These are phyloP conservation scores for Scomber scombrus DNA, from an alignment of 2,113 vertebrate species.

Conservation along the genomic window DNA sequence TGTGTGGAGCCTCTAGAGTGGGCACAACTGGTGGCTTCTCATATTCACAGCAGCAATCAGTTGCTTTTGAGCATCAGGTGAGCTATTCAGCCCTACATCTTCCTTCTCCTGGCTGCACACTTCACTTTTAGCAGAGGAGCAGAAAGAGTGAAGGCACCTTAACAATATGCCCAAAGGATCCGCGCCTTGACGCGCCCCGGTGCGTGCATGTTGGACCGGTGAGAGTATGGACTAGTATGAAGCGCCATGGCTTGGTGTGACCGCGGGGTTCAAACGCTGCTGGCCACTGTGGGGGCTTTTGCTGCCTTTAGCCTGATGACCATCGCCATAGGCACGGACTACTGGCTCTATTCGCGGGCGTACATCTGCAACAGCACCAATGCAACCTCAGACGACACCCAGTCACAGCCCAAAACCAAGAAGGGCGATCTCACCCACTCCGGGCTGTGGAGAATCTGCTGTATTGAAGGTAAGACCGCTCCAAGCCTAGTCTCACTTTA, in stretches of 20 bases:
- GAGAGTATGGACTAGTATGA: constrained; percentile 86
- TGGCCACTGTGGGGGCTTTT: constrained; percentile 96
- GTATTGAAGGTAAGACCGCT: constrained; percentile 92
- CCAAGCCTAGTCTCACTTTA: not conserved
- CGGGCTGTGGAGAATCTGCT: constrained; percentile 96
- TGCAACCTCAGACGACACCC: constrained; percentile 88
- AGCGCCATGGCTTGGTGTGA: constrained; percentile 91
- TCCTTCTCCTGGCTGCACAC: not conserved
- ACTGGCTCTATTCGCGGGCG: constrained; percentile 97
- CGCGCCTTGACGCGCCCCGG: constrained; percentile 65
- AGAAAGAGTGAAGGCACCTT: constrained; percentile 13
- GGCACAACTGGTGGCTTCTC: constrained; percentile 51
- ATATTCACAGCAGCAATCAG: constrained; percentile 40
- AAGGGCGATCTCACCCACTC: constrained; percentile 95
- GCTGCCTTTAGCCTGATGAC: constrained; percentile 98
- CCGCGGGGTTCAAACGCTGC: constrained; percentile 95
- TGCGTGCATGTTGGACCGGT: constrained; percentile 60
- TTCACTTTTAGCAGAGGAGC: constrained; percentile 24
- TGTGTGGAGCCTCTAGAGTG: constrained; percentile 51
- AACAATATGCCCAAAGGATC: constrained; percentile 57
- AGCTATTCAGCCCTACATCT: constrained; percentile 11
- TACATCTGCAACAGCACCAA: constrained; percentile 97
- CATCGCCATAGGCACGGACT: constrained; percentile 98
- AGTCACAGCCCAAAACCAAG: constrained; percentile 85
- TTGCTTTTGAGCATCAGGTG: constrained; percentile 63